Evolutionary conservation across 2,113 vertebrate species (phyloP).

Genomic region (Pluvialis apricaria): DNA sequence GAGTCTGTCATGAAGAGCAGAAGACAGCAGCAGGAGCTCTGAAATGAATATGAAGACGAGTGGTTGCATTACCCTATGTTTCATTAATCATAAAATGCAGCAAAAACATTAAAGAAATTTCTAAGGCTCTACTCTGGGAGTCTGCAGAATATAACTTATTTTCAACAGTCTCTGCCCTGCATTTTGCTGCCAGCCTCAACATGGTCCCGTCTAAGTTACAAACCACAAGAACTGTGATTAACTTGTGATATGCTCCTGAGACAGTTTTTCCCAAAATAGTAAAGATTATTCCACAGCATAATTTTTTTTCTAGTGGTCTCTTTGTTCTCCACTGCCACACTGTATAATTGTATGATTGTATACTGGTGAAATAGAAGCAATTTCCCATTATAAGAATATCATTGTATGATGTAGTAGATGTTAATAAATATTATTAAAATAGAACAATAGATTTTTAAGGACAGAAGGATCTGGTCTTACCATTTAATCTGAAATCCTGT

Average conservation of each 20-base stretch:
- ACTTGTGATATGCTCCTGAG: background rate
- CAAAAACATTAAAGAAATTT: background rate
- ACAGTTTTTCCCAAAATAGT: background rate
- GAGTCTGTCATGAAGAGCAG: background rate
- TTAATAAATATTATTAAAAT: background rate
- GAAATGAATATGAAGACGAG: background rate
- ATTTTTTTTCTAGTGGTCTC: background rate
- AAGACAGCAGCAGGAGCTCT: background rate
- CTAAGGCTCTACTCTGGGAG: background rate
- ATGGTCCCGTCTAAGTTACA: background rate
- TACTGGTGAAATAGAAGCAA: background rate
- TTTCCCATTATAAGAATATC: background rate
- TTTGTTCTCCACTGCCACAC: background rate
- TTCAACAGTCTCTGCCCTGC: background rate
- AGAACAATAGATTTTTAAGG: background rate
- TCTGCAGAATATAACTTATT: background rate
- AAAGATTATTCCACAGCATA: background rate
- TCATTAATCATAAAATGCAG: background rate
- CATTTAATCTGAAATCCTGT: background rate
- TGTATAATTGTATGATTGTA: background rate
- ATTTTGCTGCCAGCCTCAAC: background rate
- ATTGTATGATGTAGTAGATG: background rate
- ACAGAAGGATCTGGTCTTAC: background rate
- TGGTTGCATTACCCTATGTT: background rate
- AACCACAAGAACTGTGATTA: background rate